Evolutionary conservation across 1,140 invertebrate genomes (phyloP), one percentile per base, ranked within the genome.

Genomic region (Heliconius melpomene): DNA sequence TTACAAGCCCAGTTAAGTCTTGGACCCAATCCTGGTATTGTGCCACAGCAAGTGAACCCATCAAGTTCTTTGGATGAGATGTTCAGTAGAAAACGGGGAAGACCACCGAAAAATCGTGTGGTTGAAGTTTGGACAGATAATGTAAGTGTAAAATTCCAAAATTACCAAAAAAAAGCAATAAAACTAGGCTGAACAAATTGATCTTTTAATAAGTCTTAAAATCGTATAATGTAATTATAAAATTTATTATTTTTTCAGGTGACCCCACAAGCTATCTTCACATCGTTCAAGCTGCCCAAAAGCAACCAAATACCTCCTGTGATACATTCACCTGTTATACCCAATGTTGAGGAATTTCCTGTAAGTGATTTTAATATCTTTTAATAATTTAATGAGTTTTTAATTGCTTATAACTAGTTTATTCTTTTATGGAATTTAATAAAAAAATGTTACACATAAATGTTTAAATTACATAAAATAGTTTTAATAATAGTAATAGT

Each of bases 201-300:
- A 52, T 52, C 5, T 52, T 6, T 52, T 52, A 52, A 52, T 20
- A 52, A 52, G 20, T 20, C 18, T 52, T 52, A 52, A 52, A 0
- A 52, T 7, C 20, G 18, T 52, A 97, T 84, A 96, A 96, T 93
- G 96, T 97, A 95, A 96, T 96, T 96, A 82, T 36, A 87, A 9
- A 16, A 38, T 78, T 77, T 52, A 7, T 52, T 20, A 16, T 52
- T 81, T 75, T 87, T 85, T 46, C 79, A 95, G 96, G 95, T 89
- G 84, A 97, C 97, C 46, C 98, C 98, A 9, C 98, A 98, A 93
- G 98, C 98, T 9, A 98, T 98, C 83, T 98, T 98, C 90, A 98
- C 98, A 36, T 98, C 98, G 84, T 98, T 98, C 89, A 98, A 98
- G 90, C 94, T 98, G 77, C 98, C 98, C 26, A 98, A 98, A 94